phyloP scores from a whole-genome alignment of 2,888 invertebrate species.

The Oxycera nigricornis region DNA sequence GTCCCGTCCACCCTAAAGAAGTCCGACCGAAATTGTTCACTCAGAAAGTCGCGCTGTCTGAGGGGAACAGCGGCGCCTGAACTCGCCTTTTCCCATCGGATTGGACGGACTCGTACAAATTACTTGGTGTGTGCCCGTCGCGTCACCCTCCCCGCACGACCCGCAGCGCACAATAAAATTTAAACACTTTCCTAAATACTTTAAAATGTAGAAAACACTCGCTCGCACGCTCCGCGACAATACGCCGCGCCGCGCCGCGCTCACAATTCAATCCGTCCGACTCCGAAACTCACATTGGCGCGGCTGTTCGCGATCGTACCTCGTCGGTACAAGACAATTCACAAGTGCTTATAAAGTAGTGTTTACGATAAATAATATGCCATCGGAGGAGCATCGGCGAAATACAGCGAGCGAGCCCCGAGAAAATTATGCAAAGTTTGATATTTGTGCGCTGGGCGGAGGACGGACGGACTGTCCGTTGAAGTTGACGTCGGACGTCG shows the following conservation, averaged over 20 bases:
- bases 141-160: not conserved
- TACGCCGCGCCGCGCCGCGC: not conserved
- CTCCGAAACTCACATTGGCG: not conserved
- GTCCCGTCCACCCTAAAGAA: no score
- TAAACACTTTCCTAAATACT: slow-evolving; percentile 24
- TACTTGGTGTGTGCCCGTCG: not conserved
- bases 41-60: no score
- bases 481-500: slow-evolving; percentile 20
- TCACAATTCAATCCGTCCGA: not conserved
- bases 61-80: no score
- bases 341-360: slow-evolving; percentile 31
- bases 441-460: slow-evolving; percentile 31
- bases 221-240: slow-evolving; percentile 1
- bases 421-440: slow-evolving; percentile 36
- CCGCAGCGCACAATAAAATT: not conserved
- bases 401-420: not conserved
- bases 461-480: not conserved
- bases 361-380: slow-evolving; percentile 33
- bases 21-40: no score
- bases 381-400: not conserved
- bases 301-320: not conserved
- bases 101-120: no score
- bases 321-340: slow-evolving; percentile 16
- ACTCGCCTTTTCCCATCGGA: no score
- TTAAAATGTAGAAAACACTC: slow-evolving; percentile 6